phyloP scores from a whole-genome alignment of 1,140 invertebrate species.

The Caenorhabditis inopinata region DNA sequence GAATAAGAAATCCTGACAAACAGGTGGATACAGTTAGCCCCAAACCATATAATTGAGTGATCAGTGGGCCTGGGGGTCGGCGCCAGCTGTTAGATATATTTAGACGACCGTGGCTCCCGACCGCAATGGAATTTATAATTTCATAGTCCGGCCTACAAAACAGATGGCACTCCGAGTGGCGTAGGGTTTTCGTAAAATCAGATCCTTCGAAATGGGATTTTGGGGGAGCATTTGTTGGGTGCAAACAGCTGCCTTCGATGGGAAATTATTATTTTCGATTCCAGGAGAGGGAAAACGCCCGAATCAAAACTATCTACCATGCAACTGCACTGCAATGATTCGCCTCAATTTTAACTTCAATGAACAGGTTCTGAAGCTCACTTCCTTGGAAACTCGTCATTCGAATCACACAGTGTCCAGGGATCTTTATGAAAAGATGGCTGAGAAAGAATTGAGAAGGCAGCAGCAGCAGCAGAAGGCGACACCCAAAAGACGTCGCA shows the following conservation, averaged over 20 bases:
- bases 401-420: constrained; percentile 7
- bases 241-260: no score
- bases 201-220: no score
- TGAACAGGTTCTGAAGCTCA: constrained; percentile 46
- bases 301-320: constrained; percentile 63
- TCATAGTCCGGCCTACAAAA: no score
- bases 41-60: background rate
- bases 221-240: no score
- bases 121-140: background rate
- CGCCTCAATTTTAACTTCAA: constrained; percentile 54
- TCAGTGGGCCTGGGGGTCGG: background rate
- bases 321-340: constrained; percentile 58
- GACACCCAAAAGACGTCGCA: background rate
- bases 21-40: background rate
- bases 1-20: background rate
- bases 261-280: no score
- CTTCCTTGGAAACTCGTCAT: constrained; percentile 41
- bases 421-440: constrained; percentile 1
- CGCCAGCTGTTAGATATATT: no score
- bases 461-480: background rate
- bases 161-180: no score
- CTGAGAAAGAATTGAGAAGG: background rate
- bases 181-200: no score
- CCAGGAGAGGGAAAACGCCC: constrained; percentile 60
- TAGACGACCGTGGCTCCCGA: background rate